Evolutionary conservation across 2,888 invertebrate genomes (phyloP).

Genomic region (Leucania comma): DNA sequence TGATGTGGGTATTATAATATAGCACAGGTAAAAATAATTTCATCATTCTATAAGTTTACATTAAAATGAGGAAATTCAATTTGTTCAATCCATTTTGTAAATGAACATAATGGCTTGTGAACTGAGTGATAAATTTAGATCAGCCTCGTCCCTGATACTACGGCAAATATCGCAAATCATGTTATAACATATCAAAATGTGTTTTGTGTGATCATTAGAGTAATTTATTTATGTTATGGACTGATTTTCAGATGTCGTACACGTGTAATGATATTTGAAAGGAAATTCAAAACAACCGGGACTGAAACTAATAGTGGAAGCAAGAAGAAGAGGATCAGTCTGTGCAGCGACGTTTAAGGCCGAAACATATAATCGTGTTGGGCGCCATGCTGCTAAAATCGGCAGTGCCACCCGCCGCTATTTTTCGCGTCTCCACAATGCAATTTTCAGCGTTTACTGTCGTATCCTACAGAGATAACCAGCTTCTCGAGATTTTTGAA

Average conservation of each 20-base stretch:
- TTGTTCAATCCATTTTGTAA: conserved; percentile 10
- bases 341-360: no score
- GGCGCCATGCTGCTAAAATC: no score
- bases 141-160: conserved; percentile 46
- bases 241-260: conserved; percentile 12
- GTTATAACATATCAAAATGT: conserved; percentile 11
- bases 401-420: no score
- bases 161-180: conserved; percentile 31
- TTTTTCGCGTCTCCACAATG: no score
- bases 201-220: conserved; percentile 6
- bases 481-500: no score
- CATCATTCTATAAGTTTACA: not conserved
- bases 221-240: conserved; percentile 18
- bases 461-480: no score
- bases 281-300: not conserved
- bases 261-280: conserved; percentile 14
- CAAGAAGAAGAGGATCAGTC: no score
- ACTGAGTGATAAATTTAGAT: conserved; percentile 41
- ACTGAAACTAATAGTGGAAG: not conserved
- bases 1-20: not conserved
- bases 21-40: not conserved
- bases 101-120: conserved; percentile 27
- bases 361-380: no score
- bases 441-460: no score
- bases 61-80: conserved; percentile 18